These are phyloP conservation scores for Blomia tropicalis DNA, from an alignment of 2,888 invertebrate species.

Conservation along the genomic window DNA sequence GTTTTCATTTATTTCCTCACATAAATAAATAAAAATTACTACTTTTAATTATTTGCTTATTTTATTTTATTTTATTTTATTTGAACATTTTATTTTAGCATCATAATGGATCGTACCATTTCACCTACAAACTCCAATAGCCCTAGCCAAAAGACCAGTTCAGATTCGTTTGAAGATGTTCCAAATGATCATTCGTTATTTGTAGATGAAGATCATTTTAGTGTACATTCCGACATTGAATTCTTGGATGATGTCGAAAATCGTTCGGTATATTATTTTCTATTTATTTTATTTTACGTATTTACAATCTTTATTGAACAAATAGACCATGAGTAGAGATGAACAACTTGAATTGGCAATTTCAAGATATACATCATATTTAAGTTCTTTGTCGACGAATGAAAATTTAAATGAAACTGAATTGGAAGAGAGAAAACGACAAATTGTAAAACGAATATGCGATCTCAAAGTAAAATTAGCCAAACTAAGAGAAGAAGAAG, in stretches of 20 bases:
- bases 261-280: conserved; percentile 6
- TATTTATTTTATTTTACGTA: background rate
- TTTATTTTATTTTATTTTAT: too few species aligned
- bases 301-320: background rate
- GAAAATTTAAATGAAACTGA: background rate
- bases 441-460: conserved; percentile 5
- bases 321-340: background rate
- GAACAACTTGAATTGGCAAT: background rate
- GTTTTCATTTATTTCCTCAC: background rate
- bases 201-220: conserved; percentile 15
- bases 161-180: conserved; percentile 10
- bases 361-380: background rate
- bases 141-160: conserved; percentile 4
- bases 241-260: conserved; percentile 3
- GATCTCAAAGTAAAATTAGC: conserved; percentile 10
- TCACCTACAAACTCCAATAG: background rate
- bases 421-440: background rate
- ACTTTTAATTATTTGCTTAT: too few species aligned
- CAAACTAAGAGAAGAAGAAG: background rate
- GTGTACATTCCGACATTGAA: conserved; percentile 2
- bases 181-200: background rate
- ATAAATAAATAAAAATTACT: too few species aligned
- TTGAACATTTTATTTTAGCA: too few species aligned
- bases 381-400: background rate
- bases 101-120: background rate